phyloP scores from a whole-genome alignment of 2,888 invertebrate species.

The Drosophila barbarae region DNA sequence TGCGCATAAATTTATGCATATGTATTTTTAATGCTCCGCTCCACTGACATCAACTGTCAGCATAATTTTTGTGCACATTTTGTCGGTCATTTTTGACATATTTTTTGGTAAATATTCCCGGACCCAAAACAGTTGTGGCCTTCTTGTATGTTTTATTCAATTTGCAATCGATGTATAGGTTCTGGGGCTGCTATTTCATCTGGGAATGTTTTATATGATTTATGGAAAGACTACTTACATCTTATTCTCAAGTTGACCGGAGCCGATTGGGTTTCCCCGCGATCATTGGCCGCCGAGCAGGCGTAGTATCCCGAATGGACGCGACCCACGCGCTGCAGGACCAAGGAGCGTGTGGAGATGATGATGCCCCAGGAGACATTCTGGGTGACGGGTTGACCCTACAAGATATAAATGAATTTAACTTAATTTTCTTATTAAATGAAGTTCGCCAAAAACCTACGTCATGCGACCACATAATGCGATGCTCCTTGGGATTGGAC shows the following conservation, averaged over 20 bases:
- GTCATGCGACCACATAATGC: conserved; percentile 88
- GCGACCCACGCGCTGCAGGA: conserved; percentile 90
- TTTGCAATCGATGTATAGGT: conserved; percentile 1
- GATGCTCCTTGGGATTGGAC: conserved; percentile 87
- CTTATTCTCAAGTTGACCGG: conserved; percentile 88
- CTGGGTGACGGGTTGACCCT: conserved; percentile 89
- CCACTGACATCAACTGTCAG: conserved; percentile 71
- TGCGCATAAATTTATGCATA: conserved; percentile 69
- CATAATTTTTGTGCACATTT: conserved; percentile 63
- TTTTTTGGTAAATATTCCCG: conserved; percentile 11
- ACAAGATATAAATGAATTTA: conserved; percentile 35
- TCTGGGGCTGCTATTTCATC: neutral
- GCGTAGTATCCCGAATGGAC: conserved; percentile 92
- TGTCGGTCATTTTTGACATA: conserved; percentile 23
- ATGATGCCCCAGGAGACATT: conserved; percentile 91
- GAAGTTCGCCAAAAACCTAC: conserved; percentile 79
- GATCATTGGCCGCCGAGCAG: conserved; percentile 89
- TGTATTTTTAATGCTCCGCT: conserved; percentile 69
- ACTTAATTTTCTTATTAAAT: conserved; percentile 9
- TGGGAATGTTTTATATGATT: neutral
- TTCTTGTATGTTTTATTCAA: conserved; percentile 3
- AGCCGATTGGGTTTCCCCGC: conserved; percentile 90
- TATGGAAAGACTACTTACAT: conserved; percentile 84
- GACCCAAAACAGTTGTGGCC: conserved; percentile 7
- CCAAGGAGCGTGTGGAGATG: conserved; percentile 92